Base-by-base conservation (phyloP, 2,888 invertebrate species). In the Drosophila austrosaltans region DNA sequence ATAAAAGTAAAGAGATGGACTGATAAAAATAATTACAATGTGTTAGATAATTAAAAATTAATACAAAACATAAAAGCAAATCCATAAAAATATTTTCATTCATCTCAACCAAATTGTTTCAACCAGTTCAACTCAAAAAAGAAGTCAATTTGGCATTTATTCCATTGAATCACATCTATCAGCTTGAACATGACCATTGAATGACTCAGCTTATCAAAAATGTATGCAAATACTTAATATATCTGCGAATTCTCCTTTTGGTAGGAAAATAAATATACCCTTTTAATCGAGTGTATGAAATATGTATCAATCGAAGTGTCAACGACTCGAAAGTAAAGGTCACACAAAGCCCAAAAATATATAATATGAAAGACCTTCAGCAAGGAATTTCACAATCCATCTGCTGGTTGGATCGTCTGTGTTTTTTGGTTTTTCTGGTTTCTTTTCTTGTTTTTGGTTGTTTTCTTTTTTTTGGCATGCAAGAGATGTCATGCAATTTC, bases 311-410 rank as follows among this genome's bases (percentile, higher is more conserved):
- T 22, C 74, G 22, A 68, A 69, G 64, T 80, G 82, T 84, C 89
- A 84, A 84, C 77, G 89, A 88, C 89, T 66, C 86, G 74, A 72
- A 85, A 70, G 65, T 66, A 76, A 83, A 83, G 89, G 87, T 81
- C 89, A 77, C 28, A 53, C 1, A 36, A 66, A 63, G 66, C 42
- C 56, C 62, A 69, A 65, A 72, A 75, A 36, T 16, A 16, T 16
- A 16, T 16, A 16, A 10, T 36, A 48, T 48, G 10, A 4, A 48
- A 48, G 56, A 57, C 89, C 82, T 83, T 86, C 74, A 73, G 63
- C 62, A 69, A 68, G 71, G 63, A 76, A 82, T 82, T 82, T 88
- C 89, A 88, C 87, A 86, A 88, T 44, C 75, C 44, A 48, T 10
- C 48, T 48, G 25, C 4, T 48, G 10, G 25, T 4, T 48, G 7